Base-by-base conservation (phyloP, 2,797 vertebrate species). In the Lateolabrax maculatus region DNA sequence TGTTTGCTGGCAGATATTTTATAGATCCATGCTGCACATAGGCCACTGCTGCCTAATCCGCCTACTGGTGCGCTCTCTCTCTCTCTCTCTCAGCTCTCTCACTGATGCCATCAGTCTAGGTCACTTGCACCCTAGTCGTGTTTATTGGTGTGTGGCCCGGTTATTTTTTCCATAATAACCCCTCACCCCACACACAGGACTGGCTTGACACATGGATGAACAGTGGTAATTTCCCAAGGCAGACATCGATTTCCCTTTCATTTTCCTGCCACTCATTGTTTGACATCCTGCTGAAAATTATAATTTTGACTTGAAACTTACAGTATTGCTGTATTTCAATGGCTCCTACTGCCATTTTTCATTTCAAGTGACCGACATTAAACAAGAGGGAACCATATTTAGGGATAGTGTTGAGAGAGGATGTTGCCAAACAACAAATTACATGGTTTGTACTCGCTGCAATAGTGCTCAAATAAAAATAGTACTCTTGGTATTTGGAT, bases 151-250 rank as follows among this genome's bases (percentile, higher is more conserved):
- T 86, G 80, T 89, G 84, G 46, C 87, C 87, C 29, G 36, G 70
- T 81, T 83, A 51, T 69, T 81, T 81, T 56, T 44, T 39, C 72
- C 65, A 76, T 82, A 84, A 84, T 77, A 71, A 80, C 80, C 85
- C 48, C 43, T 71, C 37, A 36, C 70, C 77, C 55, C 37, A 15
- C 60, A 23, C 63, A 76, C 52, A 58, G 52, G 31, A 65, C 52
- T 55, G 55, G 41, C 53, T 87, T 85, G 81, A 84, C 86, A 90
- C 87, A 89, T 87, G 77, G 79, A 84, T 89, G 87, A 87, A 87
- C 87, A 89, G 65, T 71, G 70, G 73, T 90, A 83, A 94, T 91
- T 93, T 91, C 88, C 87, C 87, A 79, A 79, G 88, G 83, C 77
- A 79, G 80, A 75, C 81, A 89, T 92, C 88, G 86, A 91, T 92